Evolutionary conservation across 2,797 vertebrate genomes (phyloP).

Genomic region (Trematomus bernacchii): DNA sequence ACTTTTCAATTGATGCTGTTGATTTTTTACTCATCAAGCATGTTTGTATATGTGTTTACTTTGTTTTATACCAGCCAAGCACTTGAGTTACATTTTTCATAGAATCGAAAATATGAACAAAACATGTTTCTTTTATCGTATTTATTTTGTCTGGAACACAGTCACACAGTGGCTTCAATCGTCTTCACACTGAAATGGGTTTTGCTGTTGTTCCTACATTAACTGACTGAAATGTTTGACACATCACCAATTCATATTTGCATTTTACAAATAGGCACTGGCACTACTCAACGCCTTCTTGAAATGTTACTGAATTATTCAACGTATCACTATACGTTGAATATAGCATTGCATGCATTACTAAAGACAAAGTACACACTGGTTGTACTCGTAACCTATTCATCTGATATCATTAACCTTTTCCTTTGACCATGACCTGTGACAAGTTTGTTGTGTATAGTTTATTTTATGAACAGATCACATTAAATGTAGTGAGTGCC

Average conservation of each 20-base stretch:
- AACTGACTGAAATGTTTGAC: constrained; percentile 10
- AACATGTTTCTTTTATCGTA: constrained; percentile 18
- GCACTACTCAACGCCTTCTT: constrained; percentile 12
- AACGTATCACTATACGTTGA: constrained; percentile 31
- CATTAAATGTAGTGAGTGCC: constrained; percentile 85
- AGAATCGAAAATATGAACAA: constrained; percentile 47
- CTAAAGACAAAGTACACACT: constrained; percentile 28
- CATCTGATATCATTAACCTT: constrained; percentile 46
- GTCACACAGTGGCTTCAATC: background rate
- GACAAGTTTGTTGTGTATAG: constrained; percentile 67
- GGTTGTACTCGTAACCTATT: constrained; percentile 49
- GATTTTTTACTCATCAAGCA: constrained; percentile 68
- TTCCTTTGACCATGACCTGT: constrained; percentile 58
- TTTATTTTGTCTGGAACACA: constrained; percentile 17
- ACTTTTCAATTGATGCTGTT: constrained; percentile 55
- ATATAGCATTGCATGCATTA: constrained; percentile 50
- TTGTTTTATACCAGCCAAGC: constrained; percentile 55
- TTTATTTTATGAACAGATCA: constrained; percentile 71
- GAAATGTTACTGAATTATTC: constrained; percentile 14
- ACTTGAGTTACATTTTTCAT: constrained; percentile 55
- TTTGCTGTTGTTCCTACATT: constrained; percentile 21
- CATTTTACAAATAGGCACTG: constrained; percentile 33
- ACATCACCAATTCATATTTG: constrained; percentile 8
- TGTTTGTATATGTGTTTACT: constrained; percentile 65
- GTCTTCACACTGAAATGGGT: constrained; percentile 2